Evolutionary conservation across 2,113 vertebrate species (phyloP).

Genomic region (Tachycineta bicolor): DNA sequence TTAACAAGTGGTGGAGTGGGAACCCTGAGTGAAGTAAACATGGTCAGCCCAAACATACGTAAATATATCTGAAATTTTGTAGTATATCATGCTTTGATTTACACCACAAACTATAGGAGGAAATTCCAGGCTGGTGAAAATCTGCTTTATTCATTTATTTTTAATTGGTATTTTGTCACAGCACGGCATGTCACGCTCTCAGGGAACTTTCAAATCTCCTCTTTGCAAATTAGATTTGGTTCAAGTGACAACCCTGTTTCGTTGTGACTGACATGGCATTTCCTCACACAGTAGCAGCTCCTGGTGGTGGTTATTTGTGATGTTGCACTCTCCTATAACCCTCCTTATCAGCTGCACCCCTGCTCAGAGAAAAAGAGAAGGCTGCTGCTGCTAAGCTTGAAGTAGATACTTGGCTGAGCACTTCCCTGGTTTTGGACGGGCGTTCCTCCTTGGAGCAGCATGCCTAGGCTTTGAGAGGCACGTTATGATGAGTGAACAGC

Average conservation of each 20-base stretch:
- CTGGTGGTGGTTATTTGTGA: background rate
- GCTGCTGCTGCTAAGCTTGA: background rate
- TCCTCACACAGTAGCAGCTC: background rate
- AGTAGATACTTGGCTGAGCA: background rate
- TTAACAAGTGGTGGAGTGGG: conserved; percentile 52
- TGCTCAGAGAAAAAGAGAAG: background rate
- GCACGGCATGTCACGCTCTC: background rate
- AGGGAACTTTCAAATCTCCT: background rate
- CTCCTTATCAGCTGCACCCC: background rate
- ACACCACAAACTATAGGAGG: background rate
- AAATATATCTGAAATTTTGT: background rate
- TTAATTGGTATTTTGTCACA: background rate
- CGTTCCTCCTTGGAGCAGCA: conserved; percentile 8
- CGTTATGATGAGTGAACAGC: conserved; percentile 58
- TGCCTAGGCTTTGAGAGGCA: conserved; percentile 39
- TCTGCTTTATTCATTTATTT: background rate
- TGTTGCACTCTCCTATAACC: background rate
- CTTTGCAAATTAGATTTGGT: background rate
- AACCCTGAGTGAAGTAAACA: conserved; percentile 54
- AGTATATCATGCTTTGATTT: conserved; percentile 15
- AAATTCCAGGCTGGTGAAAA: background rate
- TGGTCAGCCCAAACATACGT: conserved; percentile 16
- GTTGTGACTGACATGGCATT: fast-evolving
- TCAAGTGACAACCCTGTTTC: background rate
- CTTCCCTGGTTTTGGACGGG: background rate